These are phyloP conservation scores for Mormyrops boulengeri DNA, from an alignment of 2,797 vertebrate genomes.

Conservation along the genomic window DNA sequence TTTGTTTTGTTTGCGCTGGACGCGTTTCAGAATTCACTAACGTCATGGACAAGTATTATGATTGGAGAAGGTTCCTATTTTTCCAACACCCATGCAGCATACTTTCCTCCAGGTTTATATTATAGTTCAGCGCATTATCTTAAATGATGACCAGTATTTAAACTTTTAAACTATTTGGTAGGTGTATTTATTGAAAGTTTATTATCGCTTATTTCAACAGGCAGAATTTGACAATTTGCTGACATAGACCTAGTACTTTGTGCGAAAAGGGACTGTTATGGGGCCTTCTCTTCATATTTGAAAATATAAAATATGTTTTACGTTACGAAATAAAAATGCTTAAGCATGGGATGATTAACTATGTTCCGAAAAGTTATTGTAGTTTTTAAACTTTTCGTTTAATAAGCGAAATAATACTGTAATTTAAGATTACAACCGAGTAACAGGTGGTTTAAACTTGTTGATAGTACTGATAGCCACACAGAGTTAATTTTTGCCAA, in stretches of 20 bases:
- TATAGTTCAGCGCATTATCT: background rate
- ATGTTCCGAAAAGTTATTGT: background rate
- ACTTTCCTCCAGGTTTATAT: background rate
- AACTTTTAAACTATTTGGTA: background rate
- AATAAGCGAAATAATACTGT: background rate
- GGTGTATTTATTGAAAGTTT: background rate
- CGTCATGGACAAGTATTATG: background rate
- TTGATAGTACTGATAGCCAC: background rate
- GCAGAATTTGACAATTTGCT: background rate
- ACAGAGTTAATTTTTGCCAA: constrained; percentile 10
- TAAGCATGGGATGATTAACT: background rate
- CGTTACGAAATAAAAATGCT: background rate
- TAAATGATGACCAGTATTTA: background rate
- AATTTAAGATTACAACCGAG: background rate
- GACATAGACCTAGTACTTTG: background rate
- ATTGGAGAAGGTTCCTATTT: background rate
- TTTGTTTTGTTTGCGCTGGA: constrained; percentile 13
- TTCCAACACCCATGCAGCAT: background rate
- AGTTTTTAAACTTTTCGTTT: background rate
- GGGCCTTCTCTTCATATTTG: background rate
- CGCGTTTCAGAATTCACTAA: constrained; percentile 4
- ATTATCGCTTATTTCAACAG: background rate
- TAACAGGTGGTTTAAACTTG: background rate
- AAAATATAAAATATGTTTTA: background rate
- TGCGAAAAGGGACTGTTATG: background rate